Percentiles rank a stretch among this genome's conserved stretches.
phyloP scores from a whole-genome alignment of 2,888 invertebrate species.

The Orgyia antiqua region DNA sequence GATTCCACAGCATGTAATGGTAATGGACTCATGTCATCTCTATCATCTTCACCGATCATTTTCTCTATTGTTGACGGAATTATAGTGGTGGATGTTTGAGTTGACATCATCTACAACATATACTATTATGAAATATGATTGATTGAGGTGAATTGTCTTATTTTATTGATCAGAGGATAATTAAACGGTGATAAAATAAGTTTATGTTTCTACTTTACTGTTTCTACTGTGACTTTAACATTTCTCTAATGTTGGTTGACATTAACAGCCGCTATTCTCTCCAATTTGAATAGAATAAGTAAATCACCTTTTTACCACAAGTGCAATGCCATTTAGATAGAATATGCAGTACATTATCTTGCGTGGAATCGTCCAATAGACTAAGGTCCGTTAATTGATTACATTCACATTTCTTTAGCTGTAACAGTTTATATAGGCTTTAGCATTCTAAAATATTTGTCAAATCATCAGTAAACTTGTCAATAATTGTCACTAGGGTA shows the following conservation, averaged over 20 bases:
- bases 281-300: too few relatives aligned
- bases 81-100: slow-evolving; percentile 60
- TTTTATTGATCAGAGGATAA: too few relatives aligned
- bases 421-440: too few relatives aligned
- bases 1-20: slow-evolving; percentile 48
- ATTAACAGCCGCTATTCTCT: too few relatives aligned
- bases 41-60: slow-evolving; percentile 28
- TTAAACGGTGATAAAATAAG: too few relatives aligned
- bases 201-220: too few relatives aligned
- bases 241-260: too few relatives aligned
- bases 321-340: slow-evolving; percentile 66
- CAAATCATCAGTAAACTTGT: too few relatives aligned
- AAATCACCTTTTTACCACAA: slow-evolving; percentile 59
- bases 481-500: too few relatives aligned
- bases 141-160: background rate
- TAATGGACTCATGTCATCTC: slow-evolving; percentile 36
- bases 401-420: slow-evolving; percentile 70
- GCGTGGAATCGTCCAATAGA: slow-evolving; percentile 57
- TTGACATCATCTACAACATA: slow-evolving; percentile 45
- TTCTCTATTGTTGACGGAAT: slow-evolving; percentile 44
- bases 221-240: too few relatives aligned
- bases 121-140: background rate
- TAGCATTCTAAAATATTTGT: too few relatives aligned
- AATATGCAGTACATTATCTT: slow-evolving; percentile 61
- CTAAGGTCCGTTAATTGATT: slow-evolving; percentile 57